A percentile compares a stretch with the other conserved stretches of the same genome.
phyloP scores from a whole-genome alignment of 2,797 vertebrate species.

The Rhynchonycteris naso region DNA sequence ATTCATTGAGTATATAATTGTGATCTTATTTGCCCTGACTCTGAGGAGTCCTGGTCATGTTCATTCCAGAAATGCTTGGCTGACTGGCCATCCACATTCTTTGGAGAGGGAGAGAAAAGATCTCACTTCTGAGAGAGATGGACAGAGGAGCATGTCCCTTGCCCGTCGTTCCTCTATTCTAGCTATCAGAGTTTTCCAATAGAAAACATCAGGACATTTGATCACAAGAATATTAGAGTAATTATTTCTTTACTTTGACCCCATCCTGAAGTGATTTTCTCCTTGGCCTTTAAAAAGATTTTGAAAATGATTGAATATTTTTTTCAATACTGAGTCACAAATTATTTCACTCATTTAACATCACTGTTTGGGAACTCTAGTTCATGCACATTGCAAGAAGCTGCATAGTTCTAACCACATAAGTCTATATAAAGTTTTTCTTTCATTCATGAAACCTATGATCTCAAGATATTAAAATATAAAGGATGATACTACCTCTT shows the following conservation, averaged over 20 bases:
- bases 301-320: slow-evolving; percentile 18
- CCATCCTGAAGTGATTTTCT: not conserved
- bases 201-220: slow-evolving; percentile 10
- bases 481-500: not conserved
- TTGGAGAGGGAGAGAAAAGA: not conserved
- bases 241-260: slow-evolving; percentile 32
- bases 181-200: slow-evolving; percentile 17
- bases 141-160: not conserved
- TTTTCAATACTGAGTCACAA: slow-evolving; percentile 31
- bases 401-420: not conserved
- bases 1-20: not conserved
- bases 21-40: not conserved
- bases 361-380: not conserved
- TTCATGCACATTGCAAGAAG: not conserved
- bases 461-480: slow-evolving; percentile 10
- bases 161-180: not conserved
- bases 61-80: not conserved
- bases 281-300: slow-evolving; percentile 41
- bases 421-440: not conserved
- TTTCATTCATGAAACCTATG: slow-evolving; percentile 32
- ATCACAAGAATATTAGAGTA: not conserved
- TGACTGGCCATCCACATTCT: not conserved
- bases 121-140: not conserved
- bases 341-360: not conserved
- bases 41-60: not conserved